Evolutionary conservation across 2,113 vertebrate genomes (phyloP).

Genomic region (Progne subis): DNA sequence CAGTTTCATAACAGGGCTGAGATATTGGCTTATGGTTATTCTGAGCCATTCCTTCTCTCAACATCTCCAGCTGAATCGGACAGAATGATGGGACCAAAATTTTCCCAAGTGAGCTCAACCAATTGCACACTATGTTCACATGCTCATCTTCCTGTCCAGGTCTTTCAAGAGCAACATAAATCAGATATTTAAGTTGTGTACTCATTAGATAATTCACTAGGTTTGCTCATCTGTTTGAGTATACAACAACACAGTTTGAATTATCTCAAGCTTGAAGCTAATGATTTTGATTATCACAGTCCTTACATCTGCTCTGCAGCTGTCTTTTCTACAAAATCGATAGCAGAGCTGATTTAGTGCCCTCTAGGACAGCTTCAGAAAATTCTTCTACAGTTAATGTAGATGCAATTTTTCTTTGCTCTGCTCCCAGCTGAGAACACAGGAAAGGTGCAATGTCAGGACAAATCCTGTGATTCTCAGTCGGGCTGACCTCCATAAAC

Average conservation of each 20-base stretch:
- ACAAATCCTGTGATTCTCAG: constrained; percentile 18
- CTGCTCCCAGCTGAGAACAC: neutral
- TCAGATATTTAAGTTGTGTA: neutral
- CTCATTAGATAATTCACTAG: neutral
- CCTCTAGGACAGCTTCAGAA: constrained; percentile 20
- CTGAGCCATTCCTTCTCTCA: neutral
- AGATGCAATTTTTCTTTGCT: constrained; percentile 27
- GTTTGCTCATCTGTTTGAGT: neutral
- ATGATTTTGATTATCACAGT: neutral
- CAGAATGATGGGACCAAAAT: neutral
- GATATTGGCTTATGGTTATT: neutral
- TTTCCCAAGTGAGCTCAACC: neutral
- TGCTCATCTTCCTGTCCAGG: neutral
- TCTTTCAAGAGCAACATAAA: neutral
- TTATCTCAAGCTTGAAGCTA: neutral
- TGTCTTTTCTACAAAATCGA: neutral
- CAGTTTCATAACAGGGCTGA: neutral
- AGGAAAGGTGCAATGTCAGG: constrained; percentile 26
- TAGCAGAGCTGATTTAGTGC: constrained; percentile 26
- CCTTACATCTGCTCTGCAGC: constrained; percentile 19
- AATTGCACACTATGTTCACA: neutral
- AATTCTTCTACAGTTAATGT: constrained; percentile 29
- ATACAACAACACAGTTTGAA: neutral
- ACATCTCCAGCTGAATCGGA: neutral
- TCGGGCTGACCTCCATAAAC: neutral